These are phyloP conservation scores for Leptodactylus fallax DNA, from an alignment of 2,797 vertebrate genomes.

Conservation along the genomic window DNA sequence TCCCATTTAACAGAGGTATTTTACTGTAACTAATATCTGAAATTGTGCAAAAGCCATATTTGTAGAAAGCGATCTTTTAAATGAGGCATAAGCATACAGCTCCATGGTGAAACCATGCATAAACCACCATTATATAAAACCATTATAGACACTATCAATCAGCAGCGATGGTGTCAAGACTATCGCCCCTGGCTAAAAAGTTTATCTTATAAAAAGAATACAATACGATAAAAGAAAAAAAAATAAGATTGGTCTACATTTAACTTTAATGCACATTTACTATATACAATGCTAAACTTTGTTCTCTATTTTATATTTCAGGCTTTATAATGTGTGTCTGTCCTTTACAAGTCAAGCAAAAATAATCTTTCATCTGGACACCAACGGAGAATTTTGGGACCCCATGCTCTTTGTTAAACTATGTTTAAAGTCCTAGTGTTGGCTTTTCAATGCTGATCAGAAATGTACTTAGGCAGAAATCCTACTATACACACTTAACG, in stretches of 20 bases:
- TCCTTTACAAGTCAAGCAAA: constrained; percentile 22
- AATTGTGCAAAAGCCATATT: constrained; percentile 17
- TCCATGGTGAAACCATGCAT: constrained; percentile 25
- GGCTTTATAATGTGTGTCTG: background rate
- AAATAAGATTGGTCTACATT: constrained; percentile 3
- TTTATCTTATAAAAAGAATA: background rate
- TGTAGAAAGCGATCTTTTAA: constrained; percentile 18
- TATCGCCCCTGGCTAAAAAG: constrained; percentile 5
- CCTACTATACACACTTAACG: constrained; percentile 5
- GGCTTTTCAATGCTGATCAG: constrained; percentile 25
- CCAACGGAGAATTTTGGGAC: constrained; percentile 10
- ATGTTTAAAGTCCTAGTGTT: constrained; percentile 24
- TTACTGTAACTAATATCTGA: background rate
- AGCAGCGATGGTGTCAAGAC: background rate
- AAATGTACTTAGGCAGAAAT: constrained; percentile 36
- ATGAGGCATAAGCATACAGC: constrained; percentile 9
- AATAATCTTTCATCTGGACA: constrained; percentile 29
- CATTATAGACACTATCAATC: background rate
- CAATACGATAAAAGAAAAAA: background rate
- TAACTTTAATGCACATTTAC: constrained; percentile 1
- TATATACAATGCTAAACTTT: constrained; percentile 22
- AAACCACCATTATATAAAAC: constrained; percentile 38
- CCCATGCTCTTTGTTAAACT: constrained; percentile 13
- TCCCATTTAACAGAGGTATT: constrained; percentile 1
- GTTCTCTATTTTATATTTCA: background rate